phyloP scores from a whole-genome alignment of 2,888 invertebrate species.

The Synanthedon tipuliformis region DNA sequence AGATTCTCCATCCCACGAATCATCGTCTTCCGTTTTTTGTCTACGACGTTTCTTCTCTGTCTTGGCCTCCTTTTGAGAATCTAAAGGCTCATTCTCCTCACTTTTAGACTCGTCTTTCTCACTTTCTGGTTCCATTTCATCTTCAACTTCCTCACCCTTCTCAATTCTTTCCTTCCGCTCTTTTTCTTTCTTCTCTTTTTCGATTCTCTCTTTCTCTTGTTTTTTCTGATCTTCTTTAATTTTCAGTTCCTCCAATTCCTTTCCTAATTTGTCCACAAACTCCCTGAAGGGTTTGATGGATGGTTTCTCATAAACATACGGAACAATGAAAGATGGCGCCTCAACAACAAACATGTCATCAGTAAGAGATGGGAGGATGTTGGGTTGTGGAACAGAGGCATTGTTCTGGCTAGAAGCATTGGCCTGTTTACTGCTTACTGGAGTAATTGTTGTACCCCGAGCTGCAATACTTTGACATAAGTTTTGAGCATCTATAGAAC shows the following conservation, averaged over 20 bases:
- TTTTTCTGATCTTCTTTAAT: constrained; percentile 48
- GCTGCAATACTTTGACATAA: constrained; percentile 62
- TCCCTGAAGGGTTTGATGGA: constrained; percentile 83
- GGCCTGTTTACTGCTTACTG: constrained; percentile 39
- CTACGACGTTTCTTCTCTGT: constrained; percentile 41
- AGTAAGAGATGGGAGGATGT: constrained; percentile 82
- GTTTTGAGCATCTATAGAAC: constrained; percentile 43
- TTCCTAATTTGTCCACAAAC: constrained; percentile 76
- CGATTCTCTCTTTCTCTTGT: constrained; percentile 31
- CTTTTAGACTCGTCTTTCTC: constrained; percentile 6
- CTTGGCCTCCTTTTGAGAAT: constrained; percentile 30
- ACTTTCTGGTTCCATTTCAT: constrained; percentile 1
- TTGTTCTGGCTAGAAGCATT: constrained; percentile 14
- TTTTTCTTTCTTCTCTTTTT: constrained; percentile 54
- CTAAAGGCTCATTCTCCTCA: constrained; percentile 9
- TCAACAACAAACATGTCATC: constrained; percentile 95
- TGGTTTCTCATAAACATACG: constrained; percentile 92
- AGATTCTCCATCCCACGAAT: constrained; percentile 72
- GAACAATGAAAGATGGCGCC: constrained; percentile 93
- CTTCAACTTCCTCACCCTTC: constrained; percentile 14
- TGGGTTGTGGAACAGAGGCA: constrained; percentile 34
- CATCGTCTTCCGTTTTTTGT: constrained; percentile 66
- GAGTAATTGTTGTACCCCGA: constrained; percentile 68
- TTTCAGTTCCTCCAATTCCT: constrained; percentile 69
- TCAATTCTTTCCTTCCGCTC: constrained; percentile 48